A percentile compares a stretch with the other conserved stretches of the same genome.
Evolutionary conservation across 2,113 vertebrate species (phyloP).

Genomic region (Pangasianodon hypophthalmus): DNA sequence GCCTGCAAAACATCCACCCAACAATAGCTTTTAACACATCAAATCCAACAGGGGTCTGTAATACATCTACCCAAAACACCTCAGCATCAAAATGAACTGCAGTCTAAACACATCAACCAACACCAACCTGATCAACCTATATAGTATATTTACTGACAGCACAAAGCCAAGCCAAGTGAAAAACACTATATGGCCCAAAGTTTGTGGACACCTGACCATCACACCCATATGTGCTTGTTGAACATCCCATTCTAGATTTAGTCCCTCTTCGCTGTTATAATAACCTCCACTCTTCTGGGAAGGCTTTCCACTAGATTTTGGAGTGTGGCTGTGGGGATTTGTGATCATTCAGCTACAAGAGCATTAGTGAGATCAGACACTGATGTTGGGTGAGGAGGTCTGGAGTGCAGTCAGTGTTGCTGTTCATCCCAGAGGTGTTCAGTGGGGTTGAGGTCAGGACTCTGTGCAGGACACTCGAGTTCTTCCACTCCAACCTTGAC

Average conservation of each 20-base stretch:
- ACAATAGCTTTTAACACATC: background rate
- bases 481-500: too few relatives aligned
- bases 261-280: too few relatives aligned
- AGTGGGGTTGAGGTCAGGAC: background rate
- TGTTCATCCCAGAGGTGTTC: background rate
- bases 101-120: background rate
- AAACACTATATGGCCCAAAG: background rate
- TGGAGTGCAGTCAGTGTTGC: background rate
- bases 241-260: background rate
- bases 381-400: background rate
- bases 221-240: background rate
- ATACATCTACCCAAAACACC: background rate
- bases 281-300: too few relatives aligned
- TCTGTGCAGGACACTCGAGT: too few relatives aligned
- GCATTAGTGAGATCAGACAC: background rate
- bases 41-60: background rate
- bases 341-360: background rate
- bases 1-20: constrained; percentile 69
- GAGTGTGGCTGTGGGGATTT: background rate
- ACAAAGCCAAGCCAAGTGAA: background rate
- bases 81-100: background rate
- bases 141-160: background rate
- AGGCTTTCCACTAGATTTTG: background rate
- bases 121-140: background rate
- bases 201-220: background rate